These are phyloP conservation scores for Cheilosia soror DNA, from an alignment of 2,888 invertebrate species.

Conservation along the genomic window DNA sequence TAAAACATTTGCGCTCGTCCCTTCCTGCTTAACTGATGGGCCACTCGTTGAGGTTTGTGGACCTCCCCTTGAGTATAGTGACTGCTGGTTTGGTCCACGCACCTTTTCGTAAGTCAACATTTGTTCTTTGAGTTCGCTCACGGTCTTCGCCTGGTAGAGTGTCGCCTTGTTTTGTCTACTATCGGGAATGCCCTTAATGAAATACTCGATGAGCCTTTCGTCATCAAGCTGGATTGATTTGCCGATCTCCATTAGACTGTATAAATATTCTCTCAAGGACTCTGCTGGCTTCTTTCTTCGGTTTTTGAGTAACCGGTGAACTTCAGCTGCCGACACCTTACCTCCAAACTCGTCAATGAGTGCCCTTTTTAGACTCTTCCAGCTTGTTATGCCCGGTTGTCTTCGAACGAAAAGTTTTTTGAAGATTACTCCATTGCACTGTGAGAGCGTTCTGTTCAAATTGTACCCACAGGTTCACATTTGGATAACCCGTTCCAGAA, in stretches of 20 bases:
- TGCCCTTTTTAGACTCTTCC: background rate
- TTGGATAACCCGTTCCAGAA: background rate
- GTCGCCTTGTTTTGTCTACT: conserved; percentile 29
- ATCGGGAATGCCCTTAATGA: conserved; percentile 59
- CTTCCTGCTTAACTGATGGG: background rate
- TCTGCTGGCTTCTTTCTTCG: background rate
- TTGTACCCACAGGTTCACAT: background rate
- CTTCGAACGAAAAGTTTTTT: conserved; percentile 1
- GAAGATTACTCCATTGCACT: background rate
- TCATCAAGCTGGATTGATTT: conserved; percentile 61
- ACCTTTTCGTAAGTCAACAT: too few relatives aligned
- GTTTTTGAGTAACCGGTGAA: background rate
- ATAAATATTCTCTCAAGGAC: conserved; percentile 50
- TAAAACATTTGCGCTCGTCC: background rate
- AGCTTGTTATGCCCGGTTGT: background rate
- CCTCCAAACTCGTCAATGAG: background rate
- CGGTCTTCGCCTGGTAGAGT: too few relatives aligned
- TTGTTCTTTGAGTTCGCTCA: too few relatives aligned
- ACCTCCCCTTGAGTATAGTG: conserved; percentile 5
- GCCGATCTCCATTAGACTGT: conserved; percentile 52
- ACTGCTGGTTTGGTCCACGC: background rate
- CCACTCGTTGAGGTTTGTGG: background rate
- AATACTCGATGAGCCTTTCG: conserved; percentile 63
- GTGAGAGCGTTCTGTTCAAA: background rate
- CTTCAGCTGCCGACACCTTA: background rate